These are phyloP conservation scores for Chiloscyllium punctatum DNA, from an alignment of 2,797 vertebrate genomes.

Conservation along the genomic window DNA sequence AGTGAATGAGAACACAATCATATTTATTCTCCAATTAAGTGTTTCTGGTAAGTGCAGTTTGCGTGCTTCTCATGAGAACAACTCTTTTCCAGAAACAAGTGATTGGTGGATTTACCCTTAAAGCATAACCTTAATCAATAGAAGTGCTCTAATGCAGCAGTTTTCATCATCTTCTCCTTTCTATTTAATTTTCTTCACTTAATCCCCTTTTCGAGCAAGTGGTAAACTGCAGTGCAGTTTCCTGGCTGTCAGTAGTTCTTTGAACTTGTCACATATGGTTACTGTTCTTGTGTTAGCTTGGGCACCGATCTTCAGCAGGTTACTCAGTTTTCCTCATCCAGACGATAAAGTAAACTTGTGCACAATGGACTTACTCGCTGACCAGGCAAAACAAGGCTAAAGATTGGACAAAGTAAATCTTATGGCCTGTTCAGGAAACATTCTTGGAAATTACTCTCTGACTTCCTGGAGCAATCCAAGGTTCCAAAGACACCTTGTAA, in stretches of 20 bases:
- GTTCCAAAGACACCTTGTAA: neutral
- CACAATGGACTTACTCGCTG: neutral
- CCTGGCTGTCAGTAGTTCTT: neutral
- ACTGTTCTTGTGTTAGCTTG: neutral
- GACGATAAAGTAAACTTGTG: neutral
- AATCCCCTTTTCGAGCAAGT: neutral
- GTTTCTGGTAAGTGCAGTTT: neutral
- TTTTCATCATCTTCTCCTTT: neutral
- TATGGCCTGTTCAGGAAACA: neutral
- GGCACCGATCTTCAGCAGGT: neutral
- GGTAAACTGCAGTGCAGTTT: neutral
- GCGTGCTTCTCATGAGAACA: neutral
- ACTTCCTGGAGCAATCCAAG: conserved; percentile 3
- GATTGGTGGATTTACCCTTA: neutral
- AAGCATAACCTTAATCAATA: neutral
- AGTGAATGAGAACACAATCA: neutral
- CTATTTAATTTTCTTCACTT: neutral
- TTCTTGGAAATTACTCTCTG: neutral
- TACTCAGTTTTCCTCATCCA: neutral
- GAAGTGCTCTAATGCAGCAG: neutral
- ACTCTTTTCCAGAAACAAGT: neutral
- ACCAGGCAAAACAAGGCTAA: neutral
- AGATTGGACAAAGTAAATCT: neutral
- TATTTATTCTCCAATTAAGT: neutral
- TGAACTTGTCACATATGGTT: neutral